phyloP scores from a whole-genome alignment of 2,113 vertebrate genomes.

The Crocuta crocuta region DNA sequence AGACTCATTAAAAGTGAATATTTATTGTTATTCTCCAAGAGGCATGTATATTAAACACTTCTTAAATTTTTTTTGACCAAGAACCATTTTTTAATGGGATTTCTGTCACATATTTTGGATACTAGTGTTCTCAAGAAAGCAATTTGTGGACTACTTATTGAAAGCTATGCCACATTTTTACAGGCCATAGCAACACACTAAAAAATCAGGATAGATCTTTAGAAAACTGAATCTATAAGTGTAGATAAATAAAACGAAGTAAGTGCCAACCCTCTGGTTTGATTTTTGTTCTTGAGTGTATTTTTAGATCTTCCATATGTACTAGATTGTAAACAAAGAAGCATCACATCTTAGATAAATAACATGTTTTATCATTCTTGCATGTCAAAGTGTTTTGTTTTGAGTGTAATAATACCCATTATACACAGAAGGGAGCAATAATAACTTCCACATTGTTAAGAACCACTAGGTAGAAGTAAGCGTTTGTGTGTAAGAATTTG shows the following conservation, averaged over 20 bases:
- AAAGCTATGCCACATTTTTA: background rate
- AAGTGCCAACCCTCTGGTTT: background rate
- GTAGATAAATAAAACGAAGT: background rate
- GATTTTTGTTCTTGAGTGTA: background rate
- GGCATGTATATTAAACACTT: background rate
- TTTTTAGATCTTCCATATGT: background rate
- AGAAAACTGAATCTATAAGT: constrained; percentile 9
- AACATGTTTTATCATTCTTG: background rate
- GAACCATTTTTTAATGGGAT: background rate
- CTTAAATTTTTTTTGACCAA: background rate
- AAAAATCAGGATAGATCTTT: background rate
- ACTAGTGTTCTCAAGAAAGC: background rate
- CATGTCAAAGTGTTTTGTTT: background rate
- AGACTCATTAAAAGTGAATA: background rate
- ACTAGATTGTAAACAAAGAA: background rate
- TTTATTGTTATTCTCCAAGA: background rate
- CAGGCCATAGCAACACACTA: background rate
- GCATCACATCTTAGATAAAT: background rate
- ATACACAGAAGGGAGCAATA: background rate
- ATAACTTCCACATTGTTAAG: background rate
- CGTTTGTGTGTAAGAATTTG: constrained; percentile 1
- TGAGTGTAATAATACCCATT: background rate
- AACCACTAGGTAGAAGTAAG: background rate
- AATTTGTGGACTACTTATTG: background rate
- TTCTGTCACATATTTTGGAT: background rate